Base-by-base conservation (phyloP, 2,113 vertebrate species). In the Coregonus clupeaformis region DNA sequence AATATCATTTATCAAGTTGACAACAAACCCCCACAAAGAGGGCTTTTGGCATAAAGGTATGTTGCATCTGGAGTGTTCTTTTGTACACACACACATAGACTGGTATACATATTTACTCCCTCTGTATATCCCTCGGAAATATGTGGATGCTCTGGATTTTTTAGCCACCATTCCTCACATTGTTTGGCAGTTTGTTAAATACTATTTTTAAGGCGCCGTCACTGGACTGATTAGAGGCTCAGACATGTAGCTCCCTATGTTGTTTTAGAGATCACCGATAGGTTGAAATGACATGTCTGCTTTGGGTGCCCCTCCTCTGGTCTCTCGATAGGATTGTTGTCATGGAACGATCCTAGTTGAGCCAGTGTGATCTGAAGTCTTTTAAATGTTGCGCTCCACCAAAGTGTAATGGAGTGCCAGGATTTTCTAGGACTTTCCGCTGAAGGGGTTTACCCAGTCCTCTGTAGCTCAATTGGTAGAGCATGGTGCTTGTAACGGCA, bases 81-180 rank as follows among this genome's bases (percentile, higher is more conserved):
- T 67, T 32, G 16, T 72, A 66, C 55, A 9, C 49, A 9, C 49
- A 70, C 42, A 14, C 29, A 62, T 59, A 66, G 68, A 74, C 70
- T 29, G 68, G 76, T 78, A 72, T 80, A 88, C 78, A 78, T 78
- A 45, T 63, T 67, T 68, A 25, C 57, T 36, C 27, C 30, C 63
- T 6, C 60, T 66, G 18, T 47, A 52, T 52, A 52, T 52, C 49
- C 16, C 69, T 66, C 16, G 14, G 2, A 74, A 78, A 74, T 63
- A 49, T 59, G 74, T 30, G 63, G 67, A 1, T 65, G 74, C 75
- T 59, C 18, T 60, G 66, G 67, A 68, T 80, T 73, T 79, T 84
- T 86, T 86, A 78, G 77, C 29, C 20, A 11, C 80, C 89, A 83
- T 90, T 89, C 84, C 69, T 86, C 52, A 47, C 83, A 85, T 89